Conservation (phyloP, 2,797 vertebrate species). For the Chaetophractus vellerosus region DNA sequence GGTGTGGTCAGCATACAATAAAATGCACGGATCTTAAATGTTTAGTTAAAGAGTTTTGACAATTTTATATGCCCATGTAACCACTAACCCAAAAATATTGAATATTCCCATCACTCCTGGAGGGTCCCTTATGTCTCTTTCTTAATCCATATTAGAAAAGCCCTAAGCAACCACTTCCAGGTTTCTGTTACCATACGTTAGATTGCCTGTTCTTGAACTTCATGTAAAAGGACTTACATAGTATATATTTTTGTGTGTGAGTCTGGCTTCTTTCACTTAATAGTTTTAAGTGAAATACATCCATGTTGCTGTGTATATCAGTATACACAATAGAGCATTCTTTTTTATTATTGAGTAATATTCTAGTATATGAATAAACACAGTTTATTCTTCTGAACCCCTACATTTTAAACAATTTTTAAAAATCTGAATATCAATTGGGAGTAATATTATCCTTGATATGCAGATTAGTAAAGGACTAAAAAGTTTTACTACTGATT, state of each 20-base stretch:
- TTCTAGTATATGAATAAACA: slow-evolving; percentile 8
- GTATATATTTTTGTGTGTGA: not conserved
- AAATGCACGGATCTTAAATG: slow-evolving; percentile 46
- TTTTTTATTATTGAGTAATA: slow-evolving; percentile 51
- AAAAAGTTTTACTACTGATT: slow-evolving; percentile 53
- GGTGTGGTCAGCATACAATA: slow-evolving; percentile 24
- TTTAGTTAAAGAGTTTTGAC: slow-evolving; percentile 55
- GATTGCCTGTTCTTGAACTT: slow-evolving; percentile 51
- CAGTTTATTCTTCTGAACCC: slow-evolving; percentile 28
- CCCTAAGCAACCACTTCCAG: slow-evolving; percentile 5
- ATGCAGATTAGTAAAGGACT: slow-evolving; percentile 42
- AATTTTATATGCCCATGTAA: slow-evolving; percentile 19
- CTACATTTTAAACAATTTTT: slow-evolving; percentile 53
- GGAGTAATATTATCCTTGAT: slow-evolving; percentile 54
- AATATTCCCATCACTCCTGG: slow-evolving; percentile 42
- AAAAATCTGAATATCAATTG: not conserved
- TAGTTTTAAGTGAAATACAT: slow-evolving; percentile 58
- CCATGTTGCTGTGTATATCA: slow-evolving; percentile 30
- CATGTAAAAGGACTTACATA: slow-evolving; percentile 30
- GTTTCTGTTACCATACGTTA: not conserved
- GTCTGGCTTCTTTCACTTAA: slow-evolving; percentile 42
- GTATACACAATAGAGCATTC: not conserved
- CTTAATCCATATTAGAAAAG: not conserved
- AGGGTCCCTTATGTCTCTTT: slow-evolving; percentile 10
- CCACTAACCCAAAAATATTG: not conserved